phyloP scores from a whole-genome alignment of 2,113 vertebrate genomes.

The Polypterus bichir region DNA sequence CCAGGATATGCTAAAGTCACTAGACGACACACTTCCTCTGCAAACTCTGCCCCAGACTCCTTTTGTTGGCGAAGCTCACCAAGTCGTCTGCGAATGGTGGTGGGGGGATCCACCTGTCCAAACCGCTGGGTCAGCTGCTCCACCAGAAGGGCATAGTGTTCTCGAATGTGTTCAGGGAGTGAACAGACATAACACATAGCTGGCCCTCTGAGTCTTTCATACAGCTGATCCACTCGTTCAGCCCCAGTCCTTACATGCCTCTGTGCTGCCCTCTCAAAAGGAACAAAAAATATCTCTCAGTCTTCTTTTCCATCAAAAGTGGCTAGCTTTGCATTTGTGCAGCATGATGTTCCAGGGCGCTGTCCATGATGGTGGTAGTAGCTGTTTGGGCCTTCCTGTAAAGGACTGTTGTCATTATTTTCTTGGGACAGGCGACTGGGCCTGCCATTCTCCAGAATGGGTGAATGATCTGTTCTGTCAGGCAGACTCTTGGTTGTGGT shows the following conservation, averaged over 20 bases:
- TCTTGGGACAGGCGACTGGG: too few relatives aligned
- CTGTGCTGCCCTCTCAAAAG: neutral
- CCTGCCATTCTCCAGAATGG: too few relatives aligned
- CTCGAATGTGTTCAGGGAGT: too few relatives aligned
- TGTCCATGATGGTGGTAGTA: neutral
- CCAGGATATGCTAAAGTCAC: neutral
- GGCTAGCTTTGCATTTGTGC: neutral
- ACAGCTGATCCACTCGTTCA: neutral
- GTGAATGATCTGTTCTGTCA: too few relatives aligned
- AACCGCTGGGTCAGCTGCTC: neutral
- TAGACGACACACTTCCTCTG: neutral
- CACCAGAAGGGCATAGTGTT: neutral
- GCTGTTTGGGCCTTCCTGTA: too few relatives aligned
- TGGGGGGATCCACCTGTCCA: neutral
- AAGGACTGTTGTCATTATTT: too few relatives aligned
- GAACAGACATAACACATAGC: neutral
- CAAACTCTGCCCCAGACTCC: neutral
- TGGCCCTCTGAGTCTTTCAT: neutral
- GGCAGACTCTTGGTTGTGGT: neutral
- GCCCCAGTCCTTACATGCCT: neutral
- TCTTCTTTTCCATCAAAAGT: constrained; percentile 3
- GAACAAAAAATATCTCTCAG: neutral
- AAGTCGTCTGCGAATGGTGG: neutral
- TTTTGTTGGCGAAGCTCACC: neutral
- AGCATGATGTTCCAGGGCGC: neutral